A percentile compares a stretch with the other conserved stretches of the same genome.
These are phyloP conservation scores for Thripadectes ignobilis DNA, from an alignment of 2,797 vertebrate species.

Conservation along the genomic window DNA sequence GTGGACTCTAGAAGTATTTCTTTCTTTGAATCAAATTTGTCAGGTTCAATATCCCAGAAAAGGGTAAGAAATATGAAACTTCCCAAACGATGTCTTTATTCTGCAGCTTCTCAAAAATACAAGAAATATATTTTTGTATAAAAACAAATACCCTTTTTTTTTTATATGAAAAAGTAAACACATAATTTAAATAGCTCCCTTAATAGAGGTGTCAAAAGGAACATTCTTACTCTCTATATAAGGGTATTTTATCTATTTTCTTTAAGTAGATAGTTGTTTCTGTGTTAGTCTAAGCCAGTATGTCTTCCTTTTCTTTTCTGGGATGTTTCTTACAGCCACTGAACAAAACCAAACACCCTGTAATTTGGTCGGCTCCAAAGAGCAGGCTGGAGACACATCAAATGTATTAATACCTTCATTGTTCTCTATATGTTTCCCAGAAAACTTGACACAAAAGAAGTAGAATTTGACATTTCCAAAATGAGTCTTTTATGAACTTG, in stretches of 20 bases:
- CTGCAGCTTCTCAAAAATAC: background rate
- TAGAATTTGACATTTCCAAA: constrained; percentile 9
- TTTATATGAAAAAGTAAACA: background rate
- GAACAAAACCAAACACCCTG: background rate
- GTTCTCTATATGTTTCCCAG: background rate
- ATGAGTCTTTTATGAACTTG: background rate
- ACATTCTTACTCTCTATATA: background rate
- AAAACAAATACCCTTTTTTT: background rate
- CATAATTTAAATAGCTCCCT: background rate
- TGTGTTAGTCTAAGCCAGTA: background rate
- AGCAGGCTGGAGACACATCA: background rate
- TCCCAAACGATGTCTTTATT: background rate
- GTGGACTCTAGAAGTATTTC: background rate
- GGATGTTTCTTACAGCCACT: background rate
- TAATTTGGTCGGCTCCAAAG: background rate
- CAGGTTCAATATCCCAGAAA: background rate
- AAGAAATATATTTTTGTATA: background rate
- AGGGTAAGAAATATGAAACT: background rate
- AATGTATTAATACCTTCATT: background rate
- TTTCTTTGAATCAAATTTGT: background rate
- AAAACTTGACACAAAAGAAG: background rate
- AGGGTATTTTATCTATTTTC: background rate
- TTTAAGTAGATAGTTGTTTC: background rate
- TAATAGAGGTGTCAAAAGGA: background rate
- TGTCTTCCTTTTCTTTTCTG: background rate